These are phyloP conservation scores for Actias luna DNA, from an alignment of 2,888 invertebrate genomes.

Conservation along the genomic window DNA sequence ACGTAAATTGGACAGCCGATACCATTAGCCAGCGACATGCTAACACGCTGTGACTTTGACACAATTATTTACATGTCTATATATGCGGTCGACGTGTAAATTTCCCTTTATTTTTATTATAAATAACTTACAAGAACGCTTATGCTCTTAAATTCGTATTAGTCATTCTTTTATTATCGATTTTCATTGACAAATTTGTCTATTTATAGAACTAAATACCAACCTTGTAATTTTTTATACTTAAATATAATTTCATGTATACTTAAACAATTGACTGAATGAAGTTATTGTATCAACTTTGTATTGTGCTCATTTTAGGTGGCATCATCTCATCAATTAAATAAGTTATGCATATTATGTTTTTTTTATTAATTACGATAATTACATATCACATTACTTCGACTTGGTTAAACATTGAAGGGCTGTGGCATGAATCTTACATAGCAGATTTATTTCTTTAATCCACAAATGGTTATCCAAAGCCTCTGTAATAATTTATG, in stretches of 20 bases:
- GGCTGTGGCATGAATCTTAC: too few species aligned
- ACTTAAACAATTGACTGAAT: too few species aligned
- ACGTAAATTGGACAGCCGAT: conserved; percentile 59
- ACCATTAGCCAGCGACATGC: conserved; percentile 48
- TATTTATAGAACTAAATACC: not conserved
- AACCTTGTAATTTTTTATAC: not conserved
- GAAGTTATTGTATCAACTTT: too few species aligned
- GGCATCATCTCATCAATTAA: too few species aligned
- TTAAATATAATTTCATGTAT: not conserved
- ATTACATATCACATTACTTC: too few species aligned
- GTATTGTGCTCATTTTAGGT: too few species aligned
- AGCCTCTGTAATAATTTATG: too few species aligned
- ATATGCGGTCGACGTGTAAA: conserved; percentile 44
- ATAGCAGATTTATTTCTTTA: too few species aligned
- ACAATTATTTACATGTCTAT: conserved; percentile 67
- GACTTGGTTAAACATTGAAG: too few species aligned
- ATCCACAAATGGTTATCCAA: too few species aligned
- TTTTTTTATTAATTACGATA: too few species aligned
- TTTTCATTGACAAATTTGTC: not conserved
- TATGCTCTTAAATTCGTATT: not conserved
- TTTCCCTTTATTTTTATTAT: conserved; percentile 31
- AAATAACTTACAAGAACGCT: conserved; percentile 14
- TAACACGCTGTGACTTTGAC: conserved; percentile 77
- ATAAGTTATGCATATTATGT: too few species aligned
- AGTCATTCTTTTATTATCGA: not conserved